These are phyloP conservation scores for Agonopterix arenella DNA, from an alignment of 2,888 invertebrate species.

Conservation along the genomic window DNA sequence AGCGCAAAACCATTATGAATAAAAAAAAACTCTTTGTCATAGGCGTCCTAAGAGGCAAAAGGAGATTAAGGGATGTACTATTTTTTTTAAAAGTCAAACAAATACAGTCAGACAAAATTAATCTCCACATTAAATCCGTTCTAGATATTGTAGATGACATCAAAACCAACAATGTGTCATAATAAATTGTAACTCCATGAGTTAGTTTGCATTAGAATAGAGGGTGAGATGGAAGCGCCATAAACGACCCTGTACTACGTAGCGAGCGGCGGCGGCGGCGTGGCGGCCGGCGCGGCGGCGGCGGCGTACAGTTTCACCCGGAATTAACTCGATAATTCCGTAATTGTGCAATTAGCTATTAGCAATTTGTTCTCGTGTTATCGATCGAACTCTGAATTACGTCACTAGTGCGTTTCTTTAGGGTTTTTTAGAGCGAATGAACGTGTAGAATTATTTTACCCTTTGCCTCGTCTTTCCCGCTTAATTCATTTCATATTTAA, in stretches of 20 bases:
- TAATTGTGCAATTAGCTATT: conserved; percentile 69
- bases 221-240: conserved; percentile 15
- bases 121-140: too few species aligned
- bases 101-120: too few species aligned
- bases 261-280: conserved; percentile 24
- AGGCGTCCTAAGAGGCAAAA: too few species aligned
- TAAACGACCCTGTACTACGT: not conserved
- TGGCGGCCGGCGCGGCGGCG: conserved; percentile 12
- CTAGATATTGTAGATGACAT: conserved; percentile 8
- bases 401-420: not conserved
- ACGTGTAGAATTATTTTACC: too few species aligned
- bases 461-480: too few species aligned
- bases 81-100: too few species aligned
- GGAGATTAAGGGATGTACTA: too few species aligned
- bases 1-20: too few species aligned
- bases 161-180: conserved; percentile 49
- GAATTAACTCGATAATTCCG: conserved; percentile 70
- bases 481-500: too few species aligned
- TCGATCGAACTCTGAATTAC: conserved; percentile 22
- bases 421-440: not conserved
- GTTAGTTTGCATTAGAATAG: conserved; percentile 64
- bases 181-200: conserved; percentile 42
- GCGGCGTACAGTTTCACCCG: conserved; percentile 59
- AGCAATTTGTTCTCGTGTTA: conserved; percentile 57
- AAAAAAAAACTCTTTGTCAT: too few species aligned